phyloP scores from a whole-genome alignment of 53 echinoderm and acorn worm genomes.

The Luidia sarsii region DNA sequence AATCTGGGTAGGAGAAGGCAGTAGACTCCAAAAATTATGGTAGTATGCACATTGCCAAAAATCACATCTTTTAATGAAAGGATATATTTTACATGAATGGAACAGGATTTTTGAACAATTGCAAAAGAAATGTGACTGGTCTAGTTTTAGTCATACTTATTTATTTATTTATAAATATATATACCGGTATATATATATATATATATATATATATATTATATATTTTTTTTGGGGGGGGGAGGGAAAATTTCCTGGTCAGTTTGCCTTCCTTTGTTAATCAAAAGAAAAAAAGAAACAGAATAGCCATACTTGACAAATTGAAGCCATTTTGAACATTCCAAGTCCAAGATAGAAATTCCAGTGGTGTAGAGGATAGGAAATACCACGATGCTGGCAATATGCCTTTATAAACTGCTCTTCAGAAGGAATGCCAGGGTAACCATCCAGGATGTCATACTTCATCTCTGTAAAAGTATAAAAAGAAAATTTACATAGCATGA shows the following conservation, averaged over 20 bases:
- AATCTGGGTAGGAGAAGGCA: no score
- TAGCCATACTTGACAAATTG: slow-evolving; percentile 82
- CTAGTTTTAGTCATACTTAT: no score
- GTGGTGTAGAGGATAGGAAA: slow-evolving; percentile 60
- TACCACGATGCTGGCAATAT: slow-evolving; percentile 60
- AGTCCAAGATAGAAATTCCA: slow-evolving; percentile 90
- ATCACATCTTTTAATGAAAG: no score
- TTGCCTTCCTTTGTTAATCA: background rate
- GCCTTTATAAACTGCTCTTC: slow-evolving; percentile 60
- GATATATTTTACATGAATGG: no score
- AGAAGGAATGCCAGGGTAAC: slow-evolving; percentile 58
- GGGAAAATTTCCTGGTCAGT: background rate
- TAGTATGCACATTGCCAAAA: no score
- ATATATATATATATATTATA: no score
- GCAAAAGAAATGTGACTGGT: no score
- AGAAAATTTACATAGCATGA: background rate
- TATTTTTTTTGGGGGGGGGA: no score
- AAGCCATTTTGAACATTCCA: slow-evolving; percentile 74
- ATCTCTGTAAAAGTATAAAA: slow-evolving; percentile 4
- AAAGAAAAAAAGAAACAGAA: background rate
- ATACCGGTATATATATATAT: no score
- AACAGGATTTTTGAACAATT: no score
- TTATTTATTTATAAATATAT: no score
- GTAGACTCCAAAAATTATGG: no score
- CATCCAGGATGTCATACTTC: background rate